Percentiles rank a stretch among this genome's conserved stretches.
These are phyloP conservation scores for Lasioglossum vierecki DNA, from an alignment of 2,888 invertebrate genomes.

Conservation along the genomic window DNA sequence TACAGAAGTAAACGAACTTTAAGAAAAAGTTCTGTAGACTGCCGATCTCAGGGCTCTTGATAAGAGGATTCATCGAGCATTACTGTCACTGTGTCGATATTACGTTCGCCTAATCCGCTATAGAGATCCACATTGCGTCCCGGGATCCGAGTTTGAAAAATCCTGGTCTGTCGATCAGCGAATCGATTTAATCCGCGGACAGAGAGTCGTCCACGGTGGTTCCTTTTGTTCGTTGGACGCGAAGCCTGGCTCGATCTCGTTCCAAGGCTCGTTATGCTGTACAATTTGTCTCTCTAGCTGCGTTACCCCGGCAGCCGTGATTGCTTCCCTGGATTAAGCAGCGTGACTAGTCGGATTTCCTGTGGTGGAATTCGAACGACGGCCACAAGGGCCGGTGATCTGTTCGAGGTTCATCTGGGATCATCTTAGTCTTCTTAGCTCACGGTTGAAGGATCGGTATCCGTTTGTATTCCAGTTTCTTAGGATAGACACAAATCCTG, in stretches of 20 bases:
- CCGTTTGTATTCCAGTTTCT: background rate
- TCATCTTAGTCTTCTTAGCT: background rate
- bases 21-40: too few relatives aligned
- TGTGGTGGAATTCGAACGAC: slow-evolving; percentile 53
- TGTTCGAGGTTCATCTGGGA: slow-evolving; percentile 34
- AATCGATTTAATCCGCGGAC: slow-evolving; percentile 33
- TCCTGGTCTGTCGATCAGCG: slow-evolving; percentile 7
- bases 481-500: background rate
- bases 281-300: slow-evolving; percentile 50
- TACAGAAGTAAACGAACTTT: too few relatives aligned
- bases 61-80: slow-evolving; percentile 11
- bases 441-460: background rate
- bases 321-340: slow-evolving; percentile 74
- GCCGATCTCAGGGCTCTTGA: background rate
- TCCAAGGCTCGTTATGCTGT: slow-evolving; percentile 36
- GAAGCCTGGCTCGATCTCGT: slow-evolving; percentile 27
- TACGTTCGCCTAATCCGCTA: slow-evolving; percentile 39
- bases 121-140: background rate
- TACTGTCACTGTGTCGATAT: slow-evolving; percentile 31
- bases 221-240: slow-evolving; percentile 11
- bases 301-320: slow-evolving; percentile 16
- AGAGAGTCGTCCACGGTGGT: background rate
- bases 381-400: slow-evolving; percentile 17
- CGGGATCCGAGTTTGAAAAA: slow-evolving; percentile 2
- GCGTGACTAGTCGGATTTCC: slow-evolving; percentile 77